Conservation (phyloP, 2,888 invertebrate genomes). For the Formica aserva region DNA sequence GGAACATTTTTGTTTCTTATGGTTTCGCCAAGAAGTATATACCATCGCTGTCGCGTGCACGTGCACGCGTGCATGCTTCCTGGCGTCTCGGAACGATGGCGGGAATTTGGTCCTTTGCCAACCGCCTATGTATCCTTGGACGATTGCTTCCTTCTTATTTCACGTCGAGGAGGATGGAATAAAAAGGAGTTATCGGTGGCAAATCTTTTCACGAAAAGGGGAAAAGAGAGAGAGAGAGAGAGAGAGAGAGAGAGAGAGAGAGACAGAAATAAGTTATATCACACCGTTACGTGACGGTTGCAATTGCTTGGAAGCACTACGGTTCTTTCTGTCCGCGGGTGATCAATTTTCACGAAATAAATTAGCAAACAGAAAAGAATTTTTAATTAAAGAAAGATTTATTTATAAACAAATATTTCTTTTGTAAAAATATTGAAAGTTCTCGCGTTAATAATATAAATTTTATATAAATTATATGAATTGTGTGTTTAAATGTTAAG, state of each 20-base stretch:
- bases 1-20: slow-evolving; percentile 46
- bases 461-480: background rate
- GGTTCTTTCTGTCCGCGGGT: background rate
- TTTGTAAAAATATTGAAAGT: background rate
- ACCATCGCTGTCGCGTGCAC: slow-evolving; percentile 15
- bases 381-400: background rate
- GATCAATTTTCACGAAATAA: slow-evolving; percentile 11
- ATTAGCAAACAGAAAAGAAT: background rate
- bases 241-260: background rate
- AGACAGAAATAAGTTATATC: slow-evolving; percentile 14
- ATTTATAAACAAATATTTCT: background rate
- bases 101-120: slow-evolving; percentile 73
- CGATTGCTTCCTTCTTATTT: slow-evolving; percentile 45
- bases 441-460: background rate
- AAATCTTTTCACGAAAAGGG: slow-evolving; percentile 27
- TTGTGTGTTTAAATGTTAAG: background rate
- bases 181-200: slow-evolving; percentile 39
- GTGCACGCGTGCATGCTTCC: background rate
- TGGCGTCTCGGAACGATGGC: background rate
- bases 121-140: slow-evolving; percentile 66
- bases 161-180: slow-evolving; percentile 17
- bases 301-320: slow-evolving; percentile 31
- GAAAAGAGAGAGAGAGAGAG: background rate
- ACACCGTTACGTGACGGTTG: slow-evolving; percentile 23
- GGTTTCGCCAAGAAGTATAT: background rate